These are phyloP conservation scores for Recurvirostra avosetta DNA, from an alignment of 2,113 vertebrate genomes.

Conservation along the genomic window DNA sequence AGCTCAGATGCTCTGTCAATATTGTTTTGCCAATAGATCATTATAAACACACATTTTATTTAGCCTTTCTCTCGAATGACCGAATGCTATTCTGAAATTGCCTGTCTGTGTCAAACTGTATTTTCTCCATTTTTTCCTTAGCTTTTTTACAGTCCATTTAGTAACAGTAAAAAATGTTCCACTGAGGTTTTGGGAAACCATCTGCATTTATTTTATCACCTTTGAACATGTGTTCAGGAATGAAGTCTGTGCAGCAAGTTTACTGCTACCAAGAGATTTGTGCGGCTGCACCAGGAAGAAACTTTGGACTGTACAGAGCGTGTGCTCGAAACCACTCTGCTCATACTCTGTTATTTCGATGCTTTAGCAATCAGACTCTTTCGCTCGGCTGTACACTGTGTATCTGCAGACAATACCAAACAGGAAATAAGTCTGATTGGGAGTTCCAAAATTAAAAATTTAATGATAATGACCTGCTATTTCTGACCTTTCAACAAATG, in stretches of 20 bases:
- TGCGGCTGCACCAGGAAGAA: constrained; percentile 57
- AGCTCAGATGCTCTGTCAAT: constrained; percentile 29
- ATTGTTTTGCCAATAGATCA: constrained; percentile 26
- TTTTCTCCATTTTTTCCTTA: background rate
- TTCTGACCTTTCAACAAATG: background rate
- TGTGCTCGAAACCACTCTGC: constrained; percentile 1
- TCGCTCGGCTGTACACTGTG: background rate
- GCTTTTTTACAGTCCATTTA: constrained; percentile 43
- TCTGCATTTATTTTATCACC: constrained; percentile 70
- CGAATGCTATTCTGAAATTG: background rate
- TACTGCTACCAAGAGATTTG: constrained; percentile 62
- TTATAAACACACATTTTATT: constrained; percentile 38
- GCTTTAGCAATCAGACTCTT: background rate
- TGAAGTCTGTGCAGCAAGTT: constrained; percentile 54
- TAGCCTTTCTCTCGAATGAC: background rate
- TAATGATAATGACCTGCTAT: background rate
- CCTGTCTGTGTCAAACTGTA: background rate
- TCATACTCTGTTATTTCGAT: background rate
- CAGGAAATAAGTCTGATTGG: constrained; percentile 39
- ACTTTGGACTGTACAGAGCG: background rate
- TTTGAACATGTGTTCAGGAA: constrained; percentile 70
- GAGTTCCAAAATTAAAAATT: constrained; percentile 25
- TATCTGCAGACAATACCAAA: constrained; percentile 20
- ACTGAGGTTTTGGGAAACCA: constrained; percentile 59
- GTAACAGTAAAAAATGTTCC: constrained; percentile 47